Conservation (phyloP, 2,888 invertebrate genomes). For the Herminia tarsipennalis region DNA sequence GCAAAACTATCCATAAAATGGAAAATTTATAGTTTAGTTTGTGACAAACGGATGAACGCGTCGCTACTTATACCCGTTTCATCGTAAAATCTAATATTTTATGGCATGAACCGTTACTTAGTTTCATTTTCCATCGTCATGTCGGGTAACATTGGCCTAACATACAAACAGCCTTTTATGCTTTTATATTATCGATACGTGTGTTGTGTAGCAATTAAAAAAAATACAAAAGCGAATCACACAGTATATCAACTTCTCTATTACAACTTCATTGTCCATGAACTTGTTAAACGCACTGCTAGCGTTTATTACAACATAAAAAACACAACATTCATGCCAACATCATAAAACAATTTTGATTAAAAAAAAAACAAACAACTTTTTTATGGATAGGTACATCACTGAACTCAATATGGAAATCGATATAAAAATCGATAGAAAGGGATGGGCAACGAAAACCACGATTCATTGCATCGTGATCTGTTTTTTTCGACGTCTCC, state of each 20-base stretch:
- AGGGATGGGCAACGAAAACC: constrained; percentile 58
- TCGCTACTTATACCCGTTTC: too few relatives aligned
- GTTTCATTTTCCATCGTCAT: too few relatives aligned
- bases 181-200: too few relatives aligned
- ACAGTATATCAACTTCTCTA: constrained; percentile 36
- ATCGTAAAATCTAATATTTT: too few relatives aligned
- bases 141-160: too few relatives aligned
- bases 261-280: constrained; percentile 33
- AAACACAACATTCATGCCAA: constrained; percentile 36
- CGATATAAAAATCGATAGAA: constrained; percentile 66
- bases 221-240: too few relatives aligned
- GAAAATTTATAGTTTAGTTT: too few relatives aligned
- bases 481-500: constrained; percentile 71
- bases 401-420: constrained; percentile 64
- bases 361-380: constrained; percentile 55
- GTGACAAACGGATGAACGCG: too few relatives aligned
- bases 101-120: too few relatives aligned
- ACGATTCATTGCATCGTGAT: constrained; percentile 75
- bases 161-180: too few relatives aligned
- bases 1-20: too few relatives aligned
- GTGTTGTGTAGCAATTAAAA: too few relatives aligned
- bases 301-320: constrained; percentile 32
- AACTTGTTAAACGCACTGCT: constrained; percentile 33
- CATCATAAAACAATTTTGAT: constrained; percentile 50
- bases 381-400: constrained; percentile 45